Conservation (phyloP, 2,797 vertebrate species). For the Pempheris klunzingeri region DNA sequence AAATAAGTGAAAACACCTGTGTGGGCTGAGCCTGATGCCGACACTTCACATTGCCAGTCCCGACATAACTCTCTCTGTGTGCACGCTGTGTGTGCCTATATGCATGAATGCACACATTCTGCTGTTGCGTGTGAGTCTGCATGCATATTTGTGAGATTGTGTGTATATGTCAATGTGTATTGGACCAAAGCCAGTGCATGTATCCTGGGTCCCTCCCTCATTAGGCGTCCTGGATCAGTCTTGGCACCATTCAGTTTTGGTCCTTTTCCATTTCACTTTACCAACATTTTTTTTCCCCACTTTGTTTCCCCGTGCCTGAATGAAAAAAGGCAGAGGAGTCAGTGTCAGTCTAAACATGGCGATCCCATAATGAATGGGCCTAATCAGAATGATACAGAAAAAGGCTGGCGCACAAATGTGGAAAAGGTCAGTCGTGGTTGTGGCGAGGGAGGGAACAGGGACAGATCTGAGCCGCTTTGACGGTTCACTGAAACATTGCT, state of each 20-base stretch:
- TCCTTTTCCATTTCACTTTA: slow-evolving; percentile 34
- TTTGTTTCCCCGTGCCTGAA: slow-evolving; percentile 3
- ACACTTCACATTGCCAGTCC: background rate
- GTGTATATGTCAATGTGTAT: slow-evolving; percentile 10
- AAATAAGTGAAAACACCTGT: slow-evolving; percentile 29
- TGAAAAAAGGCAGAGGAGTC: slow-evolving; percentile 41
- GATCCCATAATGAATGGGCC: slow-evolving; percentile 47
- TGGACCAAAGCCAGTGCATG: slow-evolving; percentile 60
- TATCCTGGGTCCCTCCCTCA: slow-evolving; percentile 62
- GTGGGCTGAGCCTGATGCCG: background rate
- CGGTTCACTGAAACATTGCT: slow-evolving; percentile 75
- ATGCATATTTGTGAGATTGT: background rate
- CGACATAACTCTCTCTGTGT: background rate
- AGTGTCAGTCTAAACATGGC: slow-evolving; percentile 46
- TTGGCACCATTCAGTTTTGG: slow-evolving; percentile 47
- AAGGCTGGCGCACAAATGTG: slow-evolving; percentile 61
- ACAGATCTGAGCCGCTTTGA: slow-evolving; percentile 69
- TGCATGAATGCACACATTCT: slow-evolving; percentile 2
- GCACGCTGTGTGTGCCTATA: background rate
- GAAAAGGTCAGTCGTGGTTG: slow-evolving; percentile 78
- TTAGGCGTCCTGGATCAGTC: slow-evolving; percentile 65
- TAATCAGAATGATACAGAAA: slow-evolving; percentile 70
- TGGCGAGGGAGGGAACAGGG: slow-evolving; percentile 19
- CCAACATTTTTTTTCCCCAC: background rate
- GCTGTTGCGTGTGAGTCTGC: slow-evolving; percentile 10